Percentiles rank a stretch among this genome's conserved stretches.
Conservation (phyloP, 2,113 vertebrate genomes). For the Crypturellus undulatus region DNA sequence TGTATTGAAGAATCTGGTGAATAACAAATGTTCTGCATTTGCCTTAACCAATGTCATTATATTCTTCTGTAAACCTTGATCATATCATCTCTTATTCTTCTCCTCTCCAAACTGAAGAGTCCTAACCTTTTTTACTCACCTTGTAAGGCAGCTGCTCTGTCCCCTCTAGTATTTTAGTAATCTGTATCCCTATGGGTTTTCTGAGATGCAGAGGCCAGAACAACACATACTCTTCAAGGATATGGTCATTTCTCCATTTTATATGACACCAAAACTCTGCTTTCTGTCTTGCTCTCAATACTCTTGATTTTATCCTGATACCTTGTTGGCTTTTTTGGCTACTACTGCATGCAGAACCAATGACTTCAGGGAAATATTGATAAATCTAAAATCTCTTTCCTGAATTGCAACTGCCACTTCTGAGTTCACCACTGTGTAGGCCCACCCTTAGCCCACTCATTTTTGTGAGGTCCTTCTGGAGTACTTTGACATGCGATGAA, state of each 20-base stretch:
- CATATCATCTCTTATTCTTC: neutral
- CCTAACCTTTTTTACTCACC: neutral
- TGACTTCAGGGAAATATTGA: neutral
- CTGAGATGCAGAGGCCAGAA: neutral
- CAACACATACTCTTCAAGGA: neutral
- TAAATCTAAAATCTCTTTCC: neutral
- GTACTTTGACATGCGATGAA: neutral
- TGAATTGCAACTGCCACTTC: neutral
- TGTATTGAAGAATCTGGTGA: neutral
- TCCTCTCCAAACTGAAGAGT: neutral
- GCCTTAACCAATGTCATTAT: neutral
- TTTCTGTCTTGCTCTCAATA: neutral
- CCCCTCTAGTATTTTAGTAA: neutral
- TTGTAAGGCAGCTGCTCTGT: neutral
- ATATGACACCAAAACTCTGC: neutral
- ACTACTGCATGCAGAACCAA: neutral
- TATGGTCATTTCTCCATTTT: neutral
- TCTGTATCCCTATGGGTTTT: neutral
- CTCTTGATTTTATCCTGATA: neutral
- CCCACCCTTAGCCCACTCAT: neutral
- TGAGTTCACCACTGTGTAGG: neutral
- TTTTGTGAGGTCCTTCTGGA: neutral
- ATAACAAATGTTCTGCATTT: neutral
- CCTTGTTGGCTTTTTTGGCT: neutral
- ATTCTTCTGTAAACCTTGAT: neutral